Percentiles rank a stretch among this genome's conserved stretches.
phyloP scores from a whole-genome alignment of 1,140 invertebrate genomes.

The Ooceraea biroi region DNA sequence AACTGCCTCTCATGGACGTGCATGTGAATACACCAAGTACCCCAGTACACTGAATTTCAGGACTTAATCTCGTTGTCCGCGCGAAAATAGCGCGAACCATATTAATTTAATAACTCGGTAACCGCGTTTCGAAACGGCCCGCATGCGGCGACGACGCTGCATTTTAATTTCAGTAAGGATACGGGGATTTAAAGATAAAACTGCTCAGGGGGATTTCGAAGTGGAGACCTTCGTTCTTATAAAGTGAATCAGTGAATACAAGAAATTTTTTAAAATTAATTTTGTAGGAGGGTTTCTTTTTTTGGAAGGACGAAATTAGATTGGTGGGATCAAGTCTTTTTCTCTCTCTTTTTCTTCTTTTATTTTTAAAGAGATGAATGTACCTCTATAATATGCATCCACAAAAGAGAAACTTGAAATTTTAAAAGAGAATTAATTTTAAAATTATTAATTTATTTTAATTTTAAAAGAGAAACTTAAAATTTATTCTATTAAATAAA shows the following conservation, averaged over 20 bases:
- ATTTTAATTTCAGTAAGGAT: not conserved
- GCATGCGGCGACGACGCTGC: not conserved
- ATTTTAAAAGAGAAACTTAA: not conserved
- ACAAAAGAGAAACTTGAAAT: not conserved
- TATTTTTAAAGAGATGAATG: not conserved
- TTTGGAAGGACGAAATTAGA: constrained; percentile 2
- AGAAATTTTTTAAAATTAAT: constrained; percentile 20
- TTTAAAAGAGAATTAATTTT: too few species aligned
- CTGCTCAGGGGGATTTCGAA: constrained; percentile 6
- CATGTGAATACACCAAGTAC: not conserved
- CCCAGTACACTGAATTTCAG: not conserved
- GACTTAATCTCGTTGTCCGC: constrained; percentile 17
- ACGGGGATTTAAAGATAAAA: not conserved
- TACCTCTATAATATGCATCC: too few species aligned
- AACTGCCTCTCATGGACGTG: not conserved
- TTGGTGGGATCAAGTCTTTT: not conserved
- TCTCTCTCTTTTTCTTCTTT: too few species aligned
- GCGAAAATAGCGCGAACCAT: not conserved
- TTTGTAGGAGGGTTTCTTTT: not conserved
- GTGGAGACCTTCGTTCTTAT: not conserved
- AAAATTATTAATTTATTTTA: too few species aligned
- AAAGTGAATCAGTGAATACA: not conserved
- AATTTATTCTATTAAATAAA: constrained; percentile 29
- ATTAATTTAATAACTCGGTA: constrained; percentile 30
- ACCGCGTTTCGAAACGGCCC: not conserved